Evolutionary conservation across 2,888 invertebrate genomes (phyloP), one percentile per base, ranked within the genome.

Genomic region (Lapara coniferarum): DNA sequence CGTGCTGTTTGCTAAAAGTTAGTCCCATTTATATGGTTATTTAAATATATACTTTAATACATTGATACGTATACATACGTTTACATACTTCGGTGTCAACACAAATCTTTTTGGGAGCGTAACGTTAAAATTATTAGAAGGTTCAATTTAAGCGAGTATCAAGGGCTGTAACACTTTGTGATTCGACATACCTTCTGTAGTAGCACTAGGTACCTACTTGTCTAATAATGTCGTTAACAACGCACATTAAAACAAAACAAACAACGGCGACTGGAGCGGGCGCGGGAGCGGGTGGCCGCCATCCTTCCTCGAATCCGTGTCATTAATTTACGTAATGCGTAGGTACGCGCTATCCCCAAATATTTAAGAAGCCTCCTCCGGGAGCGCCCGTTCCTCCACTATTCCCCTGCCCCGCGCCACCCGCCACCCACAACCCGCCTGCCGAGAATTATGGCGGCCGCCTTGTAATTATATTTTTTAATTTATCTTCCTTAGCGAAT

Each of bases 401-500:
- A 92, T 89, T 86, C 85, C 85, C 85, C 81, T 72, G 78, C 78
- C 85, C 80, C 79, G 76, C 80, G 74, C 81, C 85, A 73, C 85
- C 85, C 79, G 81, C 84, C 85, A 80, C 87, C 87, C 85, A 80
- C 87, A 76, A 80, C 85, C 88, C 92, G 88, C 92, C 92, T 84
- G 92, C 88, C 90, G 92, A 94, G 94, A 94, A 93, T 94, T 94
- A 94, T 95, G 95, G 95, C 95, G 94, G 94, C 93, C 94, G 94
- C 94, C 94, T 94, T 94, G 95, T 95, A 95, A 95, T 95, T 95
- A 95, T 95, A 95, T 95, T 95, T 95, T 95, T 95, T 95, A 95
- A 95, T 95, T 95, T 95, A 95, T 95, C 95, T 95, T 95, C 95
- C 95, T 95, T 95, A 95, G 94, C 94, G 94, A 93, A 91, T 92